Percentiles rank a stretch among this genome's conserved stretches.
These are phyloP conservation scores for Habropoda laboriosa DNA, from an alignment of 1,140 invertebrate genomes.

Conservation along the genomic window DNA sequence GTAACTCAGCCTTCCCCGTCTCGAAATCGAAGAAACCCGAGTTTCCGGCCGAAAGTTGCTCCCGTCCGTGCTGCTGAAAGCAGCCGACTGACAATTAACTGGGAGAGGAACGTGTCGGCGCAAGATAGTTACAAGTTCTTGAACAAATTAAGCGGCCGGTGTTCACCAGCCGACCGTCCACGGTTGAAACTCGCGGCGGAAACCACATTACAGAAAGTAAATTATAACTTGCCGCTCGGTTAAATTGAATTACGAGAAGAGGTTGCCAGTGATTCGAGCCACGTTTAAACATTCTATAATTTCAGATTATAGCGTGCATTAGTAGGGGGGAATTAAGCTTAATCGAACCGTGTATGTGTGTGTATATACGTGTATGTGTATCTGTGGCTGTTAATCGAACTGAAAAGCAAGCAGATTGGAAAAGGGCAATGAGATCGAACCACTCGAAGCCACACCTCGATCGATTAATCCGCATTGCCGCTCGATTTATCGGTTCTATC, in stretches of 20 bases:
- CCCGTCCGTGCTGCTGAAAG: neutral
- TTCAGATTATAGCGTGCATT: slow-evolving; percentile 12
- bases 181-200: neutral
- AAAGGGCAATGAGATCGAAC: slow-evolving; percentile 24
- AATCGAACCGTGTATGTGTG: slow-evolving; percentile 4
- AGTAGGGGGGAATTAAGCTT: slow-evolving; percentile 28
- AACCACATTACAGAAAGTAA: slow-evolving; percentile 5
- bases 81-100: slow-evolving; percentile 16
- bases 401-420: neutral
- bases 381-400: neutral
- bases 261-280: slow-evolving; percentile 1
- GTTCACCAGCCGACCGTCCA: neutral
- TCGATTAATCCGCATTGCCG: slow-evolving; percentile 36
- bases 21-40: neutral
- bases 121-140: slow-evolving; percentile 29
- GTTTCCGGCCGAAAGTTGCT: neutral
- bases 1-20: neutral
- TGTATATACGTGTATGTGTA: neutral
- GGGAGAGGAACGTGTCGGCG: slow-evolving; percentile 8
- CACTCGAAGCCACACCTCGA: slow-evolving; percentile 13
- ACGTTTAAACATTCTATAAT: slow-evolving; percentile 40
- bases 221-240: slow-evolving; percentile 19
- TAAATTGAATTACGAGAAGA: slow-evolving; percentile 32
- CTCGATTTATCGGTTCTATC: neutral
- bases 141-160: slow-evolving; percentile 7